Conservation (phyloP, 2,888 invertebrate species). For the Ichneumoninae sp. region DNA sequence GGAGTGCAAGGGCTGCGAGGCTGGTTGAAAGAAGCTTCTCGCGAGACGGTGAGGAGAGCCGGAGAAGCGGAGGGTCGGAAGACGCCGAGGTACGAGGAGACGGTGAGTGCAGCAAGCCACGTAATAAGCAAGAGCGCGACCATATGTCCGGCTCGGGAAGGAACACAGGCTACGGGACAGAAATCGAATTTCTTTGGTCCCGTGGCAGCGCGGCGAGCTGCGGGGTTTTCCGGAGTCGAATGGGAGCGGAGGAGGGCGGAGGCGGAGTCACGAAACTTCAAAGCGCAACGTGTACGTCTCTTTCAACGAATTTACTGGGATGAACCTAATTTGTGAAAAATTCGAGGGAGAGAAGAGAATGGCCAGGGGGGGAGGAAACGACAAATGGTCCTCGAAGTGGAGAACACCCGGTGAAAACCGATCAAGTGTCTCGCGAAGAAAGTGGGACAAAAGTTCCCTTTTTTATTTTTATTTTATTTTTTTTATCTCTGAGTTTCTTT, state of each 20-base stretch:
- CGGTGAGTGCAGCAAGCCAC: constrained; percentile 42
- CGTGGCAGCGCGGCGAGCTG: neutral
- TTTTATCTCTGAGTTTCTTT: constrained; percentile 18
- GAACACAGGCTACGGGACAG: constrained; percentile 5
- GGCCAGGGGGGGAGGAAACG: constrained; percentile 12
- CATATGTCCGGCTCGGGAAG: constrained; percentile 44
- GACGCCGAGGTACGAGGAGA: constrained; percentile 17
- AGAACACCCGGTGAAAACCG: constrained; percentile 42
- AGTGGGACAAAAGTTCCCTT: constrained; percentile 51
- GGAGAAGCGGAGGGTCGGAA: neutral
- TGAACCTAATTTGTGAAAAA: constrained; percentile 69
- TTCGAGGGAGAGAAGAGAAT: constrained; percentile 43
- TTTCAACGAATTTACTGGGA: constrained; percentile 64
- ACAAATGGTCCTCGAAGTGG: constrained; percentile 58
- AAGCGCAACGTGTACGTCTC: constrained; percentile 61
- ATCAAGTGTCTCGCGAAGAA: constrained; percentile 51
- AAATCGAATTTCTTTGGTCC: constrained; percentile 55
- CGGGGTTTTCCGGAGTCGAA: neutral
- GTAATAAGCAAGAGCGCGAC: constrained; percentile 50
- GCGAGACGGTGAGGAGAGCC: neutral
- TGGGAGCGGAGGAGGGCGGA: constrained; percentile 23
- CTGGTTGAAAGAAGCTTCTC: constrained; percentile 46
- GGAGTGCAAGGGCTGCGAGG: constrained; percentile 23
- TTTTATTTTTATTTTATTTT: neutral
- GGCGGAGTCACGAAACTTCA: constrained; percentile 59